Percentiles rank a stretch among this genome's conserved stretches.
phyloP scores from a whole-genome alignment of 2,113 vertebrate genomes.

The Spilogale gracilis region DNA sequence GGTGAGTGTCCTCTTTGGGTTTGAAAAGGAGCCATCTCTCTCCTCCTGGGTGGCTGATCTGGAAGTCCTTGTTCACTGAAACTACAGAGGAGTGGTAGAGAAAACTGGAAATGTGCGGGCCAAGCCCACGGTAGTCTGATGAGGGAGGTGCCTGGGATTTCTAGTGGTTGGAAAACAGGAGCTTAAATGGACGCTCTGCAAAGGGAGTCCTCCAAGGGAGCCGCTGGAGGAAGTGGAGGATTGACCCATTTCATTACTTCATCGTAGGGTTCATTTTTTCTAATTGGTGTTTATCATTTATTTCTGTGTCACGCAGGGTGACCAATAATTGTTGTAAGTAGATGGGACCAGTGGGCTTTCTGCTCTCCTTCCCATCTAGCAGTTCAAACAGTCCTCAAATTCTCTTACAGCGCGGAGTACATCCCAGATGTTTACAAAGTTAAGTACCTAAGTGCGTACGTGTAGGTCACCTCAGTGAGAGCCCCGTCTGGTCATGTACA shows the following conservation, averaged over 20 bases:
- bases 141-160: constrained; percentile 25
- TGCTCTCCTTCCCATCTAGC: neutral
- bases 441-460: neutral
- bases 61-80: constrained; percentile 50
- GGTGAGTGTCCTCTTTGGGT: neutral
- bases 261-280: neutral
- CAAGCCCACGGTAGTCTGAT: neutral
- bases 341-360: neutral
- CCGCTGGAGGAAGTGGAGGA: neutral
- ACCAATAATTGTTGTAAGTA: neutral
- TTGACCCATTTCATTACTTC: neutral
- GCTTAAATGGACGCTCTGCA: neutral
- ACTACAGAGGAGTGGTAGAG: neutral
- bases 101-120: constrained; percentile 36
- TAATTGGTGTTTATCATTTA: neutral
- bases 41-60: neutral
- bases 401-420: neutral
- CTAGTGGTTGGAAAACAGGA: neutral
- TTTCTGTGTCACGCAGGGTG: neutral
- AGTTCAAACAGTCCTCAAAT: neutral
- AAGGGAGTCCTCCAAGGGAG: neutral
- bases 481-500: neutral
- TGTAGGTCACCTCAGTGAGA: neutral
- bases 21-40: constrained; percentile 19
- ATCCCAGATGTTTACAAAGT: neutral